These are phyloP conservation scores for Rhizomys pruinosus DNA, from an alignment of 2,113 vertebrate genomes.

Conservation along the genomic window DNA sequence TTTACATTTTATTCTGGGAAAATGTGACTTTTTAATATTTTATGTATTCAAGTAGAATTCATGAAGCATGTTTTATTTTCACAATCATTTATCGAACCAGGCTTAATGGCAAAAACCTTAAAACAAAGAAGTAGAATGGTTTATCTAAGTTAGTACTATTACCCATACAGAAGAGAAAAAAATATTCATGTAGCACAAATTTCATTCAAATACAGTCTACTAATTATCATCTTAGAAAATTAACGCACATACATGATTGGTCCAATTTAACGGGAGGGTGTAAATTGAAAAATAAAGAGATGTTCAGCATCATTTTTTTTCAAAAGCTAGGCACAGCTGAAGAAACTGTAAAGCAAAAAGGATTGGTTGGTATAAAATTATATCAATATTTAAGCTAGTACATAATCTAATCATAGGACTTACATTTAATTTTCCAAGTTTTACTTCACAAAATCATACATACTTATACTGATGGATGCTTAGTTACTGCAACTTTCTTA, in stretches of 20 bases:
- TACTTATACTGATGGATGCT: conserved; percentile 17
- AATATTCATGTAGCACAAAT: not conserved
- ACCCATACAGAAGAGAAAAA: not conserved
- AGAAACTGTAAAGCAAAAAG: not conserved
- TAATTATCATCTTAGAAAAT: conserved; percentile 12
- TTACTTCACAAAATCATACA: not conserved
- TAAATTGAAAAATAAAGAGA: conserved; percentile 27
- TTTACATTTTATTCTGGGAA: not conserved
- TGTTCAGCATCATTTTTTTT: not conserved
- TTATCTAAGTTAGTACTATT: conserved; percentile 18
- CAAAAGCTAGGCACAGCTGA: conserved; percentile 29
- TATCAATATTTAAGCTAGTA: conserved; percentile 6
- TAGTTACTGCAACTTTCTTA: conserved; percentile 45
- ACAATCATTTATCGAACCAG: not conserved
- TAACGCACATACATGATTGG: conserved; percentile 36
- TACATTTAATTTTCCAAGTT: conserved; percentile 29
- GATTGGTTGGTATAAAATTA: conserved; percentile 17
- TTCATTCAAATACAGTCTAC: not conserved
- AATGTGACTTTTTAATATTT: not conserved
- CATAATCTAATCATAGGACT: conserved; percentile 15
- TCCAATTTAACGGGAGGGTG: not conserved
- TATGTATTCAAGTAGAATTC: not conserved
- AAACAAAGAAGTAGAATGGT: not conserved
- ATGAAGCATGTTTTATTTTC: not conserved
- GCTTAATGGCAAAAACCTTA: not conserved